Base-by-base conservation (phyloP, 2,113 vertebrate genomes). In the Hemiprocne comata region DNA sequence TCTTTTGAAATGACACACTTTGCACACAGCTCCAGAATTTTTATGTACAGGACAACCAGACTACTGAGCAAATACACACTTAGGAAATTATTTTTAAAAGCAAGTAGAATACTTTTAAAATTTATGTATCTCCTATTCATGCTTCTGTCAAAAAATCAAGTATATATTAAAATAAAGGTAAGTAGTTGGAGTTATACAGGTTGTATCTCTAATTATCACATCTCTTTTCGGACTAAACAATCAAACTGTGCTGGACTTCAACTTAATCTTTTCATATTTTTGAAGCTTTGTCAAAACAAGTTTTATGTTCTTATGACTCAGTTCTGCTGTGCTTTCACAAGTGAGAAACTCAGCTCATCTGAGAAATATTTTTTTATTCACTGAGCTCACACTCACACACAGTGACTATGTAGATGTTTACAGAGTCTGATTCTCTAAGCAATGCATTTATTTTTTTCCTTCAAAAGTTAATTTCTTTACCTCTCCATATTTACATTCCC, bases 401-500 rank as follows among this genome's bases (percentile, higher is more conserved):
- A 58, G 23, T 31, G 14, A n/a, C 36, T 62, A 2, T 75, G 48
- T 53, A 62, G 6, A 60, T 72, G 57, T 85, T 93, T 86, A 76
- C 46, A 79, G 81, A 91, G 46, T 11, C 36, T 62, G 25, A 11
- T 55, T 87, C 26, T 64, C 66, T 73, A 85, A 85, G 12, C n/a
- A 65, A 34, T 42, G 10, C 14, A 8, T 42, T 67, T 57, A 1
- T 26, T 67, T 81, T 57, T 75, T 20, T 17, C 34, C 12, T 93
- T 73, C 67, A 66, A 66, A 76, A 85, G 29, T 0, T 0, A 36
- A 53, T 76, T 73, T 64, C 36, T 62, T 90, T 86, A 82, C 54
- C 36, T 83, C 92, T 93, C 93, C 54, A 53, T 83, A 87, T 76
- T 94, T 94, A 88, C 34, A 60, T 90, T 90, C 69, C 55, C 61